Percentiles rank a stretch among this genome's conserved stretches.
Evolutionary conservation across 2,113 vertebrate genomes (phyloP).

Genomic region (Calyptomena viridis): DNA sequence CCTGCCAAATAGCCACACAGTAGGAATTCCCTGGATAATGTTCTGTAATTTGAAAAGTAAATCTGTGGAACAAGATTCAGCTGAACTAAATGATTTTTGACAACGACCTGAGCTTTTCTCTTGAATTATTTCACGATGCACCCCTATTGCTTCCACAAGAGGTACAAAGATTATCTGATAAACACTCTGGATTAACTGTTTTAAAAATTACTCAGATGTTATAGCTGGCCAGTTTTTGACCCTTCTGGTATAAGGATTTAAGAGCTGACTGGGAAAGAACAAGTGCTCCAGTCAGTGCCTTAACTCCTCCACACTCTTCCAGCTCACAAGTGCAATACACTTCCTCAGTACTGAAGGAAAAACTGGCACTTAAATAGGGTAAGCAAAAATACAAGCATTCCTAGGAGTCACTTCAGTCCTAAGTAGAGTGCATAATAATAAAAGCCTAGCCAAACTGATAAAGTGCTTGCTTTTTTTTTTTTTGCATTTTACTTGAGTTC

Average conservation of each 20-base stretch:
- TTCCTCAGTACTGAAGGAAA: background rate
- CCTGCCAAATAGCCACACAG: background rate
- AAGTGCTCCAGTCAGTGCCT: background rate
- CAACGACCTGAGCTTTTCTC: background rate
- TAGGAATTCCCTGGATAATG: background rate
- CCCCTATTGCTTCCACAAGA: rapidly evolving
- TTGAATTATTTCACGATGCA: background rate
- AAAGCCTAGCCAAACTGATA: background rate
- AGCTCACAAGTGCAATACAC: background rate
- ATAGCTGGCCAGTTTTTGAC: conserved; percentile 40
- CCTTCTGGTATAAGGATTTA: conserved; percentile 25
- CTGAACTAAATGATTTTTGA: background rate
- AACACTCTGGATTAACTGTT: conserved; percentile 16
- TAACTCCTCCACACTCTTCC: background rate
- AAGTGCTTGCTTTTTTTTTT: background rate
- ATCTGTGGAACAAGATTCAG: background rate
- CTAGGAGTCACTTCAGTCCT: background rate
- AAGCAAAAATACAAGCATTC: background rate
- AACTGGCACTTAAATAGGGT: background rate
- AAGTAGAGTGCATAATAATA: background rate
- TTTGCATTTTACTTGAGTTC: background rate
- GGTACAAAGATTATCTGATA: background rate
- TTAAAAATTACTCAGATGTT: conserved; percentile 39
- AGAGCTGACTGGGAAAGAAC: conserved; percentile 18
- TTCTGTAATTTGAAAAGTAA: background rate